These are phyloP conservation scores for Cheilosia urbana DNA, from an alignment of 2,888 invertebrate genomes.

Conservation along the genomic window DNA sequence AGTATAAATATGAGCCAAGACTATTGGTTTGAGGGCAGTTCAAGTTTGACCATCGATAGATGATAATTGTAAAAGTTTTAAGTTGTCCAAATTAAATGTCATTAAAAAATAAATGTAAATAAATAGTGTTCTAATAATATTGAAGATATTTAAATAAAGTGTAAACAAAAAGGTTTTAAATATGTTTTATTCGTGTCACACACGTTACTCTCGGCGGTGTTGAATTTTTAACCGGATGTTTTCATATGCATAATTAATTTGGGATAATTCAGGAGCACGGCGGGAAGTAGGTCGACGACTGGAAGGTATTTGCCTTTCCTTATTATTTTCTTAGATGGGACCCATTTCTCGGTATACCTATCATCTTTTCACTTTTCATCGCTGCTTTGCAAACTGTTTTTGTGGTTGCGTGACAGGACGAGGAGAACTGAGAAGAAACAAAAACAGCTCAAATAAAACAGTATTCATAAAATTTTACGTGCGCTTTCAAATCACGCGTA, in stretches of 20 bases:
- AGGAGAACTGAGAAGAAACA: background rate
- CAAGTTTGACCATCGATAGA: no score
- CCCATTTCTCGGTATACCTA: conserved; percentile 18
- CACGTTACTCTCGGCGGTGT: conserved; percentile 10
- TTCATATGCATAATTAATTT: conserved; percentile 68
- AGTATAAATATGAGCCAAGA: no score
- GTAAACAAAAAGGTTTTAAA: no score
- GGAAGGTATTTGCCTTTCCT: conserved; percentile 27
- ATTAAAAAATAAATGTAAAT: no score
- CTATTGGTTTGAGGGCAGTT: no score
- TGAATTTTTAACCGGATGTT: conserved; percentile 55
- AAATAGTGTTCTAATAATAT: no score
- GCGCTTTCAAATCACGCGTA: conserved; percentile 21
- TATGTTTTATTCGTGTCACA: no score
- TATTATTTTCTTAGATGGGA: conserved; percentile 35
- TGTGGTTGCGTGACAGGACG: conserved; percentile 5
- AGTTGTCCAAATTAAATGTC: no score
- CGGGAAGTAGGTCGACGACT: conserved; percentile 52
- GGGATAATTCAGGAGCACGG: conserved; percentile 41
- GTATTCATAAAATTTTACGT: no score
- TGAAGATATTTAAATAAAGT: no score
- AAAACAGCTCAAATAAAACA: no score
- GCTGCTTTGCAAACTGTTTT: conserved; percentile 23
- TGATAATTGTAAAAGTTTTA: no score
- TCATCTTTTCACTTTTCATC: conserved; percentile 31